phyloP scores from a whole-genome alignment of 2,113 vertebrate genomes.

The Origma solitaria region DNA sequence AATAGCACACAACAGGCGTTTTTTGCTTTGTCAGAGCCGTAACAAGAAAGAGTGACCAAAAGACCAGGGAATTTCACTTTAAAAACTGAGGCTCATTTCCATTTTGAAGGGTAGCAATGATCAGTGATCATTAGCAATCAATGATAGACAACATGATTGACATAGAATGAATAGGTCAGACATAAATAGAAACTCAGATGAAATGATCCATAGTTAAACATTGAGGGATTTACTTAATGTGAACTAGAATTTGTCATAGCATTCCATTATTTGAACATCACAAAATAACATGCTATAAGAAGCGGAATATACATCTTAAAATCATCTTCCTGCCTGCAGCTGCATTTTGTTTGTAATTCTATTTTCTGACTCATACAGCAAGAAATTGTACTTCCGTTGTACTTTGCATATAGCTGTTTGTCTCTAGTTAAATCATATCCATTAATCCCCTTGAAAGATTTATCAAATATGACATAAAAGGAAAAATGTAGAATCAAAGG shows the following conservation, averaged over 20 bases:
- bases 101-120: not conserved
- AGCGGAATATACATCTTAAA: not conserved
- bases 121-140: not conserved
- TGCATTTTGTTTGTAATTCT: not conserved
- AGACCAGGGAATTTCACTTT: not conserved
- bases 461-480: not conserved
- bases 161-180: not conserved
- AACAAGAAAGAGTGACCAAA: not conserved
- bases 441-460: not conserved
- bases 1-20: not conserved
- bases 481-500: conserved; percentile 22
- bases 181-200: not conserved
- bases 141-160: not conserved
- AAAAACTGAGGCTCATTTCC: not conserved
- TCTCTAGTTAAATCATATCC: not conserved
- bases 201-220: not conserved
- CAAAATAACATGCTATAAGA: not conserved
- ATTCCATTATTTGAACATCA: not conserved
- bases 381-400: not conserved
- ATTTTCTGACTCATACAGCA: not conserved
- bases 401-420: not conserved
- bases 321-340: not conserved
- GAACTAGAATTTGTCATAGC: not conserved
- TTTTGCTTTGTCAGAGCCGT: not conserved
- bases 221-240: not conserved